A percentile compares a stretch with the other conserved stretches of the same genome.
phyloP scores from a whole-genome alignment of 2,888 invertebrate genomes.

The Panopea generosa region DNA sequence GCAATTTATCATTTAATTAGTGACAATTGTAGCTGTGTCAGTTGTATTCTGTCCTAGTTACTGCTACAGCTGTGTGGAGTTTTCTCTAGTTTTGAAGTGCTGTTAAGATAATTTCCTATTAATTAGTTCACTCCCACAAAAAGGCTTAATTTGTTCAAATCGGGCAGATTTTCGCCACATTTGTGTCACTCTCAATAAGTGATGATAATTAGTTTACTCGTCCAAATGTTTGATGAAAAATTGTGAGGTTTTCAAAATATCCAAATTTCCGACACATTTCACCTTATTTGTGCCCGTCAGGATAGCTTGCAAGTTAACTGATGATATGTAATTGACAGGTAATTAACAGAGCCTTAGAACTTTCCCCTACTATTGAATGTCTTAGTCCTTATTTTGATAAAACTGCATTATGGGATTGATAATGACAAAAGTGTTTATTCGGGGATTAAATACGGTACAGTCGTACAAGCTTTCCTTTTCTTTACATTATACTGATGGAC shows the following conservation, averaged over 20 bases:
- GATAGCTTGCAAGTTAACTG: not conserved
- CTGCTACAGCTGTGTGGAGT: slow-evolving; percentile 59
- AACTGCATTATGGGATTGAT: slow-evolving; percentile 50
- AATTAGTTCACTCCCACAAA: slow-evolving; percentile 44
- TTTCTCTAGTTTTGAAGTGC: slow-evolving; percentile 33
- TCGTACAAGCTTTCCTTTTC: not conserved
- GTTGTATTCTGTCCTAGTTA: slow-evolving; percentile 59
- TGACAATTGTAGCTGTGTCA: slow-evolving; percentile 62
- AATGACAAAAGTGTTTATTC: slow-evolving; percentile 7
- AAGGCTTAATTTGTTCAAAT: slow-evolving; percentile 9
- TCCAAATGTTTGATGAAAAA: too few species aligned
- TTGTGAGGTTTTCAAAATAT: too few species aligned
- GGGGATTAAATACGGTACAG: not conserved
- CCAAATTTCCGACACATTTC: too few species aligned
- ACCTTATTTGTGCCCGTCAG: slow-evolving; percentile 20
- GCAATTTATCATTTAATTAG: slow-evolving; percentile 67
- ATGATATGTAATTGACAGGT: slow-evolving; percentile 39
- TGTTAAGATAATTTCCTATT: slow-evolving; percentile 50
- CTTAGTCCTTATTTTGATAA: slow-evolving; percentile 12
- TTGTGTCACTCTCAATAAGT: slow-evolving; percentile 17
- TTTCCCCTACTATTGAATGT: slow-evolving; percentile 13
- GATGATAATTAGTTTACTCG: too few species aligned
- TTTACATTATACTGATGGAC: not conserved
- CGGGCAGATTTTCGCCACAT: slow-evolving; percentile 25
- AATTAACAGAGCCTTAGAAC: slow-evolving; percentile 30